A percentile compares a stretch with the other conserved stretches of the same genome.
These are phyloP conservation scores for Pseudonaja textilis DNA, from an alignment of 2,113 vertebrate species.

Conservation along the genomic window DNA sequence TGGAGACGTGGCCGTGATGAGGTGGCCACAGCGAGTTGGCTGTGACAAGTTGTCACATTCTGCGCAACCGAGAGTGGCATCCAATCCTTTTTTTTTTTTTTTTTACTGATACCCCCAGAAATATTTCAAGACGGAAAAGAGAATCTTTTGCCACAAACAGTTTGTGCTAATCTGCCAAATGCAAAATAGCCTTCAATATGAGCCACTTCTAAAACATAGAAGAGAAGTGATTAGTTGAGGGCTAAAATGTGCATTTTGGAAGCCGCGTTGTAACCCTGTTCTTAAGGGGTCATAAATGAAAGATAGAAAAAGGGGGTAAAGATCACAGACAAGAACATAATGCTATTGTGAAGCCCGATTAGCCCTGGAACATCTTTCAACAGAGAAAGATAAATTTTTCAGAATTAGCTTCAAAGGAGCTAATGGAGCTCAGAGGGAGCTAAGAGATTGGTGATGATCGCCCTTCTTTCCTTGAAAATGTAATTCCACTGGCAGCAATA, in stretches of 20 bases:
- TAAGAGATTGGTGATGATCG: not conserved
- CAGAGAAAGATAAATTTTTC: conserved; percentile 7
- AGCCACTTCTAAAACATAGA: not conserved
- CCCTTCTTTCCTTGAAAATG: conserved; percentile 4
- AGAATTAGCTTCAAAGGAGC: conserved; percentile 8
- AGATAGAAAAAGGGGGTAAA: not conserved
- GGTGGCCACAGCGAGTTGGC: not conserved
- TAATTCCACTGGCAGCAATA: not conserved
- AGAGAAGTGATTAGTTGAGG: not conserved
- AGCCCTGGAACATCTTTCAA: not conserved
- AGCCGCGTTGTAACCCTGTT: not conserved
- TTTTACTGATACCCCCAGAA: not conserved
- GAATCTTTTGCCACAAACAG: not conserved
- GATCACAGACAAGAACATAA: not conserved
- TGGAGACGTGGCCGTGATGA: no score
- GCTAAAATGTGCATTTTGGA: not conserved
- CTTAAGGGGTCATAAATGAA: conserved; percentile 7
- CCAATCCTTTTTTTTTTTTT: no score
- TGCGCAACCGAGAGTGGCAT: not conserved
- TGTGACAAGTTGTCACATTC: not conserved
- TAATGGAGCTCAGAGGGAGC: accelerated
- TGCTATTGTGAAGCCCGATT: not conserved
- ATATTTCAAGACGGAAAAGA: not conserved
- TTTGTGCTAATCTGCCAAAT: not conserved
- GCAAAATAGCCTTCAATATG: not conserved